Evolutionary conservation across 2,888 invertebrate genomes (phyloP).

Genomic region (Dinocampus coccinellae): DNA sequence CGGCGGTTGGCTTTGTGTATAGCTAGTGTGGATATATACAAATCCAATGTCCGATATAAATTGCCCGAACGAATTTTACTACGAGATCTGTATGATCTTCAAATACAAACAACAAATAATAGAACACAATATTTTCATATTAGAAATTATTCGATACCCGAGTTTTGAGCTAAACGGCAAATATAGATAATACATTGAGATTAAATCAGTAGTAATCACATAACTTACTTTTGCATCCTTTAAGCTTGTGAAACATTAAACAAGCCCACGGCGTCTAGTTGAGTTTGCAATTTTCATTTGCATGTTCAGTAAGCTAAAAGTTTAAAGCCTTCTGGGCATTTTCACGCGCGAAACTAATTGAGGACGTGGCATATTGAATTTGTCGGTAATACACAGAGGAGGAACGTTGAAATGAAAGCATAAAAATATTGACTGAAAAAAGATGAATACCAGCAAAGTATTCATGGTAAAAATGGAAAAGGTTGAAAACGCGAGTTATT

Average conservation of each 20-base stretch:
- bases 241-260: conserved; percentile 21
- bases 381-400: background rate
- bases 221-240: conserved; percentile 42
- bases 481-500: background rate
- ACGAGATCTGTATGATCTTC: conserved; percentile 7
- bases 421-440: background rate
- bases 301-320: conserved; percentile 47
- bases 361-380: background rate
- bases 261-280: background rate
- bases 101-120: background rate
- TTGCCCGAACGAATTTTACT: conserved; percentile 31
- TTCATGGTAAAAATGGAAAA: background rate
- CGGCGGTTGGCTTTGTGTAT: conserved; percentile 47
- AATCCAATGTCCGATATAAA: conserved; percentile 36
- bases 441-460: background rate
- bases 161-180: no score
- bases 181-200: conserved; percentile 26
- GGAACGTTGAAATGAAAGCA: background rate
- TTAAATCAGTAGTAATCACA: conserved; percentile 50
- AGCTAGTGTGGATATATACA: conserved; percentile 16
- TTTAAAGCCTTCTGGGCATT: background rate
- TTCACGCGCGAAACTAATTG: background rate
- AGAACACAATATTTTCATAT: background rate
- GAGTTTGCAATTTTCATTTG: conserved; percentile 45
- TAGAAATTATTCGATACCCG: background rate